Conservation (phyloP, 2,113 vertebrate species). For the Xiphophorus hellerii region DNA sequence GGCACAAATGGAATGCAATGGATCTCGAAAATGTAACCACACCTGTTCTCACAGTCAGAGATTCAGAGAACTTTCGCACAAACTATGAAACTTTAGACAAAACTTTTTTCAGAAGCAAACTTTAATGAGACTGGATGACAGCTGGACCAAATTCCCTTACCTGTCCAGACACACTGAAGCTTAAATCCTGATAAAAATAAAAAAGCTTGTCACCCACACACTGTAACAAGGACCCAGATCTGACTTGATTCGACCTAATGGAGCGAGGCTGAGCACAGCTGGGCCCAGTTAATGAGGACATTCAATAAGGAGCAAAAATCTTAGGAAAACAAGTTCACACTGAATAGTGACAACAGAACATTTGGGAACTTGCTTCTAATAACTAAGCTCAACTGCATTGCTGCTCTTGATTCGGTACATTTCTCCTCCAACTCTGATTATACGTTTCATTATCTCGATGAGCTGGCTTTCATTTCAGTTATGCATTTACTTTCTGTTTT, state of each 20-base stretch:
- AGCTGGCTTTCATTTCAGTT: too few relatives aligned
- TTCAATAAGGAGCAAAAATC: background rate
- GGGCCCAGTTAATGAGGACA: slow-evolving; percentile 47
- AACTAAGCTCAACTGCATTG: background rate
- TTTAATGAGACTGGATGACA: background rate
- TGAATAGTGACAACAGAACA: background rate
- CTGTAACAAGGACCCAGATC: slow-evolving; percentile 19
- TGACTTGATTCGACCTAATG: slow-evolving; percentile 47
- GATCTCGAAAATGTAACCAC: background rate
- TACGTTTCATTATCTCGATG: too few relatives aligned
- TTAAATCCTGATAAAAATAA: slow-evolving; percentile 17
- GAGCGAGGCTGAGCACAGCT: slow-evolving; percentile 45
- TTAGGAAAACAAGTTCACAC: background rate
- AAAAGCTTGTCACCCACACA: background rate
- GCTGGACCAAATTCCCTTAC: slow-evolving; percentile 37
- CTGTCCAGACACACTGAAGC: slow-evolving; percentile 19
- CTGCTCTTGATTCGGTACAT: background rate
- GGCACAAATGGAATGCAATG: background rate
- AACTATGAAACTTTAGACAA: too few relatives aligned
- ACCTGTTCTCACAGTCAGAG: background rate
- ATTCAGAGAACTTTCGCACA: background rate
- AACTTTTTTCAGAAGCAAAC: too few relatives aligned
- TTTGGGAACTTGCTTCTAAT: background rate
- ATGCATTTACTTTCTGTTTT: too few relatives aligned
- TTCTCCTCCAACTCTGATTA: background rate